A percentile compares a stretch with the other conserved stretches of the same genome.
Evolutionary conservation across 2,113 vertebrate genomes (phyloP).

Genomic region (Machaerirhynchus nigripectus): DNA sequence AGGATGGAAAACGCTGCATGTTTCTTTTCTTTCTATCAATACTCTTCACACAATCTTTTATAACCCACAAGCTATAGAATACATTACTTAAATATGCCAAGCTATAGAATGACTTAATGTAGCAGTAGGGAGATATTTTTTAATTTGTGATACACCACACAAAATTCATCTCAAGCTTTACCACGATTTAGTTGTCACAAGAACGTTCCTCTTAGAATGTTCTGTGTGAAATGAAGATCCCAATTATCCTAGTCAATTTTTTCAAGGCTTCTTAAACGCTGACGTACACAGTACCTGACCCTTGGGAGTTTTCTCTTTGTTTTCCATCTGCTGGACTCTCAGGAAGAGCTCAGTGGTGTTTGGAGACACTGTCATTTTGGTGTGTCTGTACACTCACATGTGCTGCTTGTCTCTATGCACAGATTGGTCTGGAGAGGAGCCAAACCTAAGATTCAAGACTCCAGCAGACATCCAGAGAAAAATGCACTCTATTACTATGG

Average conservation of each 20-base stretch:
- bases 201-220: not conserved
- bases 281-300: not conserved
- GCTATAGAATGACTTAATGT: not conserved
- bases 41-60: not conserved
- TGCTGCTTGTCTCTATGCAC: not conserved
- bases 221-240: not conserved
- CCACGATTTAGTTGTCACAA: rapidly evolving
- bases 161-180: not conserved
- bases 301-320: not conserved
- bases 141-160: not conserved
- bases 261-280: not conserved
- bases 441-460: not conserved
- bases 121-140: not conserved
- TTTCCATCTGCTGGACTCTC: not conserved
- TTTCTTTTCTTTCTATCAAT: not conserved
- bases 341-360: not conserved
- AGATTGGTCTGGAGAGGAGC: not conserved
- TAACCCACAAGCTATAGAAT: not conserved
- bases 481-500: not conserved
- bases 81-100: not conserved
- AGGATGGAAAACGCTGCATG: not conserved
- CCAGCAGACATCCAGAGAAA: not conserved
- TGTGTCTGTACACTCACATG: not conserved
- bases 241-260: not conserved
- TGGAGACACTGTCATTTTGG: not conserved